Evolutionary conservation across 1,140 invertebrate species (phyloP).

Genomic region (Caenorhabditis tropicalis): DNA sequence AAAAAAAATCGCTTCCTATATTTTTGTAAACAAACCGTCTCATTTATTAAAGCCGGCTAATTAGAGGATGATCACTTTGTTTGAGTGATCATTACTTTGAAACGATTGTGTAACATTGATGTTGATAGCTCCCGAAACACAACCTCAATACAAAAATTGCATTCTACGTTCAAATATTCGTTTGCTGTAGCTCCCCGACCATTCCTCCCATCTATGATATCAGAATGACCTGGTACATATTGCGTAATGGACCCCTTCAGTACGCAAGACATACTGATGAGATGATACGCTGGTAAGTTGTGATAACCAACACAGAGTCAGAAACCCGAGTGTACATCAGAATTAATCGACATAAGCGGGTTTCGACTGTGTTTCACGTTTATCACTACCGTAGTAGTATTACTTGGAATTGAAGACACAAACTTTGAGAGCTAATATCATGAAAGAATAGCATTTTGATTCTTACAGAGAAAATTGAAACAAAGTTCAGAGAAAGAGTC

Average conservation of each 20-base stretch:
- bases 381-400: conserved; percentile 23
- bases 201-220: neutral
- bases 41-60: no score
- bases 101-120: no score
- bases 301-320: conserved; percentile 35
- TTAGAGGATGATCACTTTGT: no score
- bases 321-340: neutral
- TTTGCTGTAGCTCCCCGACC: no score
- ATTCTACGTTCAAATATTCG: neutral
- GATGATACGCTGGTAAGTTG: neutral
- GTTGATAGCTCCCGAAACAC: no score
- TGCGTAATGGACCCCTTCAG: neutral
- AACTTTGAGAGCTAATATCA: neutral
- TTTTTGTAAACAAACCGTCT: no score
- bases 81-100: no score
- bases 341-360: conserved; percentile 18
- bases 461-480: no score
- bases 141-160: no score
- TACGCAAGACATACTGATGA: neutral
- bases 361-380: neutral
- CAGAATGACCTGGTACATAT: conserved; percentile 26
- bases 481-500: no score
- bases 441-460: neutral
- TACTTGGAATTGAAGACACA: neutral
- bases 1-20: no score